Conservation (phyloP, 1,140 invertebrate species). For the Drosophila lini region DNA sequence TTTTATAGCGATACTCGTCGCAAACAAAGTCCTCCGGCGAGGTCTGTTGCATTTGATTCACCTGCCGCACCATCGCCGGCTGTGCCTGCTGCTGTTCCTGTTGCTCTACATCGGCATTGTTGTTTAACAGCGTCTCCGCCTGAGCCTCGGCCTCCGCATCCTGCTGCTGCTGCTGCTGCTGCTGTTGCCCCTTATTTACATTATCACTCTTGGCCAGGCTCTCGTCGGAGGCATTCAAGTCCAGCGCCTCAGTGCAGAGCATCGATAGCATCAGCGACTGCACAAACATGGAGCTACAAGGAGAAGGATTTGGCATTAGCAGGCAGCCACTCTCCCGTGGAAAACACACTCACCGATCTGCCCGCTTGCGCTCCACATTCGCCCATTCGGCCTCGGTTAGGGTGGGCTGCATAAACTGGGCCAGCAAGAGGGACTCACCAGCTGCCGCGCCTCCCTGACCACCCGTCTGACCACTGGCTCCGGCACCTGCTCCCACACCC, state of each 20-base stretch:
- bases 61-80: constrained; percentile 67
- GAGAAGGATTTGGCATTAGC: not conserved
- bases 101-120: constrained; percentile 75
- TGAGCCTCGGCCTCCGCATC: constrained; percentile 66
- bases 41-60: constrained; percentile 84
- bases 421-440: constrained; percentile 71
- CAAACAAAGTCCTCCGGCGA: constrained; percentile 81
- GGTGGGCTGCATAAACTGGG: constrained; percentile 83
- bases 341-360: constrained; percentile 67
- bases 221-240: constrained; percentile 55
- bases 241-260: constrained; percentile 66
- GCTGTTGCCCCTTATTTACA: constrained; percentile 82
- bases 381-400: constrained; percentile 79
- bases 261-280: constrained; percentile 77
- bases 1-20: constrained; percentile 80
- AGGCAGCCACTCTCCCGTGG: not conserved
- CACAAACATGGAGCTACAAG: constrained; percentile 77
- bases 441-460: constrained; percentile 43
- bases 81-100: constrained; percentile 48
- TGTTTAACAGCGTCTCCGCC: constrained; percentile 76
- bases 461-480: constrained; percentile 44
- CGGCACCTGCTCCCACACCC: constrained; percentile 30
- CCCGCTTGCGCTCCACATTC: constrained; percentile 76
- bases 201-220: constrained; percentile 81
- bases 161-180: constrained; percentile 55